Evolutionary conservation across 2,797 vertebrate genomes (phyloP), one percentile per base, ranked within the genome.

Genomic region (Aphelocoma californica): DNA sequence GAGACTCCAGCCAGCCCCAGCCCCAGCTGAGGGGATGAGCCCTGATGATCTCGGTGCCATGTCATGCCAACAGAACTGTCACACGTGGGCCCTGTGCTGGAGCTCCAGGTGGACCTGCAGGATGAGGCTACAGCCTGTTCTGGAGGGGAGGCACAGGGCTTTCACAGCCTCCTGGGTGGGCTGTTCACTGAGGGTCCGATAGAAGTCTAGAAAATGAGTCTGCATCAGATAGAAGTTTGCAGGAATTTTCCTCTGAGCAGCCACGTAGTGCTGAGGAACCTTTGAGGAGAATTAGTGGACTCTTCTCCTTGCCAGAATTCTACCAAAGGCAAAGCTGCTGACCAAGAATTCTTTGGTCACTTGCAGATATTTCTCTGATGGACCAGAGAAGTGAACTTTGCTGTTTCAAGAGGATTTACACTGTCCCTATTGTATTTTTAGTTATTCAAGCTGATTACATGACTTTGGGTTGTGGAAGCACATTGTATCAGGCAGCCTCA

Each of bases 371-470:
- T 92, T 77, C 56, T 77, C 42, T 21, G 13, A 62, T 82, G 53
- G 60, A 50, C 57, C 19, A 64, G 45, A 38, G 62, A 74, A 81
- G 56, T 95, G 84, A 96, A 81, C 88, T 87, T 93, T 72, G 42
- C 60, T 79, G 31, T 61, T 73, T 38, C 51, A 79, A 86, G 61
- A 86, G 80, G 66, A 90, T 95, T 96, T 96, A 85, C 88, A 81
- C 51, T 65, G 64, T 67, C 80, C 3, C 56, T 77, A 60, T 71
- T 85, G 45, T 73, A 86, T 95, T 95, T 95, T 74, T 95, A 71
- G 79, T 71, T 93, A 90, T 91, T 96, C 72, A 74, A 70, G 69
- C 93, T 96, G 93, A 96, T 97, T 96, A 97, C 78, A 15, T 70
- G 88, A 79, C 81, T 96, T 96, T 92, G 92, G 47, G 83, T 80